Percentiles rank a stretch among this genome's conserved stretches.
Evolutionary conservation across 2,888 invertebrate species (phyloP).

Genomic region (Globia sparganii): DNA sequence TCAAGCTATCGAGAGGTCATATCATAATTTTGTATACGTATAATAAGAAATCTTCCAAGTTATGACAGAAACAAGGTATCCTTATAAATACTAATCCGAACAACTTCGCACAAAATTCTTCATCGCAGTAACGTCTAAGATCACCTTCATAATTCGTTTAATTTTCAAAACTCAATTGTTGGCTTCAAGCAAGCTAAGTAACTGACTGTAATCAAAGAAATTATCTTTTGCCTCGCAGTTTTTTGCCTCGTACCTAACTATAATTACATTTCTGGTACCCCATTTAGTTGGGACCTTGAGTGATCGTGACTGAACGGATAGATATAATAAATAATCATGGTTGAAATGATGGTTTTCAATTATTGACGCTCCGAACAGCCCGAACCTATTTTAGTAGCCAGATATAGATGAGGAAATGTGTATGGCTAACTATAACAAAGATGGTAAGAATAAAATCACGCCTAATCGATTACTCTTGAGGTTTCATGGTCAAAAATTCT

Average conservation of each 20-base stretch:
- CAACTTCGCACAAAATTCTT: constrained; percentile 14
- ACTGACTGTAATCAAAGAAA: constrained; percentile 66
- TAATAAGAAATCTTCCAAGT: not conserved
- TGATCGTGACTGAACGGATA: constrained; percentile 80
- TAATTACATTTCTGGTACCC: constrained; percentile 80
- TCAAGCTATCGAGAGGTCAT: not conserved
- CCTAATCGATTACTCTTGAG: constrained; percentile 48
- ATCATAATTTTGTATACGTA: not conserved
- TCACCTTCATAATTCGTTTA: constrained; percentile 40
- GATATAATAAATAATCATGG: constrained; percentile 73
- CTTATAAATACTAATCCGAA: constrained; percentile 5
- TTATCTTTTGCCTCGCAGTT: constrained; percentile 68
- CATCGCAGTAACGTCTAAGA: constrained; percentile 10
- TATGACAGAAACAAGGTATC: constrained; percentile 17
- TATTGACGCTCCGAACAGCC: constrained; percentile 72
- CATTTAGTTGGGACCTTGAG: constrained; percentile 80
- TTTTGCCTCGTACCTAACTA: constrained; percentile 69
- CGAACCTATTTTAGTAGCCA: constrained; percentile 65
- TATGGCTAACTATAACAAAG: constrained; percentile 59
- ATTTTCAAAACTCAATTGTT: constrained; percentile 54
- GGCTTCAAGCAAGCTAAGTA: constrained; percentile 45
- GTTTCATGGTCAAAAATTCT: constrained; percentile 54
- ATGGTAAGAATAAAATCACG: constrained; percentile 57
- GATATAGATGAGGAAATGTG: constrained; percentile 68
- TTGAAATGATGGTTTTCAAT: constrained; percentile 78